These are phyloP conservation scores for Ctenochaetus hawaiiensis DNA, from an alignment of 2,797 vertebrate genomes.

Conservation along the genomic window DNA sequence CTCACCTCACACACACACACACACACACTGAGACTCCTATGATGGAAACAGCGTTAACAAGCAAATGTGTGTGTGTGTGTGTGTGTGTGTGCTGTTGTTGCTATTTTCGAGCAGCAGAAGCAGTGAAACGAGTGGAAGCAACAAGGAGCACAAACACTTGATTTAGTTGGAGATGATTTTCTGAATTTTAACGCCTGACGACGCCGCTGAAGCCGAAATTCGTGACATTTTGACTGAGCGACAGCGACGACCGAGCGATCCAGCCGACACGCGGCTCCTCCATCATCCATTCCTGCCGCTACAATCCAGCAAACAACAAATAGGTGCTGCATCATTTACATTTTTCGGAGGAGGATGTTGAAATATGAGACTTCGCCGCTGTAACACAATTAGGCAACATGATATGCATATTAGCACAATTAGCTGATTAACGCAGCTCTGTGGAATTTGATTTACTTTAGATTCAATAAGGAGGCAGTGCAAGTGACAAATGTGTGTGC, in stretches of 20 bases:
- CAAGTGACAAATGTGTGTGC: conserved; percentile 37
- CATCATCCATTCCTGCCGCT: neutral
- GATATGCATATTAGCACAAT: conserved; percentile 54
- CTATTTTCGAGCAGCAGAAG: neutral
- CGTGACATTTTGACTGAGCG: neutral
- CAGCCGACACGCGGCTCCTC: rapidly evolving
- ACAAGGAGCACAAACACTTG: conserved; percentile 14
- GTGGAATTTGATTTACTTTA: conserved; percentile 47
- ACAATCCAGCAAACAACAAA: neutral
- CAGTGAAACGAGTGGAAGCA: conserved; percentile 26
- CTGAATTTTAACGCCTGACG: neutral
- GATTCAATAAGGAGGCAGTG: conserved; percentile 48
- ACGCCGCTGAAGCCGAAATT: neutral
- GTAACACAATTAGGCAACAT: conserved; percentile 42
- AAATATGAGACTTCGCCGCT: conserved; percentile 38
- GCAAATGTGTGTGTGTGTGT: conserved; percentile 3
- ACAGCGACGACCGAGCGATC: neutral
- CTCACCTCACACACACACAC: conserved; percentile 54
- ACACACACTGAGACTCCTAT: conserved; percentile 6
- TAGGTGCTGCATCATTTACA: neutral
- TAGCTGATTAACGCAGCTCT: conserved; percentile 52
- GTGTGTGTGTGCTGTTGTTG: conserved; percentile 3
- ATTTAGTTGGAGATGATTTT: neutral
- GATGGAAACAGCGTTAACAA: conserved; percentile 37
- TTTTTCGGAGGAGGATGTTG: too few species aligned